Percentiles rank a stretch among this genome's conserved stretches.
Evolutionary conservation across 2,888 invertebrate genomes (phyloP).

Genomic region (Entomobrya proxima): DNA sequence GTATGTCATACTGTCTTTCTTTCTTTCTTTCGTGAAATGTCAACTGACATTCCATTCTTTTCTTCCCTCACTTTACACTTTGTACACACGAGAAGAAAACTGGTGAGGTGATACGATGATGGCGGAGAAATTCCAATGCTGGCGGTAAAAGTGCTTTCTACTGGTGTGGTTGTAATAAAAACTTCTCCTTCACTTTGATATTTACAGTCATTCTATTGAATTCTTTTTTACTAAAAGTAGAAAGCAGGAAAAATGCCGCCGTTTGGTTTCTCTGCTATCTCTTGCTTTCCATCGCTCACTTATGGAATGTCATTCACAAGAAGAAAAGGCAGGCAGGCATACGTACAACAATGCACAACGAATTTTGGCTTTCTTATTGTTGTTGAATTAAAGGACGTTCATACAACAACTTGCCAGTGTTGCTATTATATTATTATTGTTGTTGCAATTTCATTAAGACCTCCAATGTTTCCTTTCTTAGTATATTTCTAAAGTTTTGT

Average conservation of each 20-base stretch:
- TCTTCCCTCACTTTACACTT: background rate
- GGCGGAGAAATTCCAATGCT: background rate
- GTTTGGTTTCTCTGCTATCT: slow-evolving; percentile 8
- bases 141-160: background rate
- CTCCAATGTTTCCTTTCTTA: slow-evolving; percentile 15
- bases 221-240: slow-evolving; percentile 28
- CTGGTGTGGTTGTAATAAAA: slow-evolving; percentile 15
- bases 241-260: background rate
- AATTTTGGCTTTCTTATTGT: background rate
- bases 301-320: slow-evolving; percentile 49
- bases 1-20: slow-evolving; percentile 43
- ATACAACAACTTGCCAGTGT: background rate
- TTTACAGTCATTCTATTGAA: slow-evolving; percentile 47
- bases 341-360: background rate
- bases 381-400: background rate
- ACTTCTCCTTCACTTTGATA: slow-evolving; percentile 45
- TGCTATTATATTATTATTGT: background rate
- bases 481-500: background rate
- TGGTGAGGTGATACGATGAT: background rate
- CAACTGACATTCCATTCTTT: slow-evolving; percentile 45
- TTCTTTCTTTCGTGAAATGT: slow-evolving; percentile 47
- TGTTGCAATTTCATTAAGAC: slow-evolving; percentile 1
- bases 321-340: background rate
- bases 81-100: background rate
- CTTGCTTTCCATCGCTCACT: slow-evolving; percentile 1